Base-by-base conservation (phyloP, 2,888 invertebrate genomes). In the Eledona agricola region DNA sequence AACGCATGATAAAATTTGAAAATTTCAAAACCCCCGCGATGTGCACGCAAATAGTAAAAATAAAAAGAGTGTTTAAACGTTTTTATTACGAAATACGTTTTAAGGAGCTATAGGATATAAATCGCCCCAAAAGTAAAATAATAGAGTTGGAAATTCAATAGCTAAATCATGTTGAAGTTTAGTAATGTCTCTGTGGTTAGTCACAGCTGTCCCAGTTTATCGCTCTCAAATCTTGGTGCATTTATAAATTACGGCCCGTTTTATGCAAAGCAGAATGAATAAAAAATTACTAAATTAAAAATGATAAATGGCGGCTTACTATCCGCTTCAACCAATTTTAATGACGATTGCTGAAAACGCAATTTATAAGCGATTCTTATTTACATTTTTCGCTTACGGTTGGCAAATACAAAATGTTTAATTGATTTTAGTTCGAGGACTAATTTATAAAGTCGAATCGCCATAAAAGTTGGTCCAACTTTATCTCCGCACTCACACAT, bases 121-220 rank as follows among this genome's bases (percentile, higher is more conserved):
- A 40, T 40, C 40, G 26, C 20, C 11, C 29, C 13, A 22, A 25
- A 19, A 34, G 25, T 16, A 45, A 45, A 45, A 34, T 45, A 45
- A 23, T 32, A 15, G 10, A 25, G 25, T 45, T 23, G 28, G 28
- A 47, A 47, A 23, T 47, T 26, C 47, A 13, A 47, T 47, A 47
- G 37, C 35, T 47, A 47, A 47, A 47, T 47, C 47, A 47, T 37
- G 47, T 37, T 47, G 47, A 47, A 47, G 47, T 37, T 42, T 37
- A 47, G 47, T 47, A 47, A 47, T 47, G 47, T 47, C 47, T 37
- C 20, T 28, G 47, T 37, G 47, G 47, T 47, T 47, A 47, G 47
- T 47, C 47, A 47, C 47, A 47, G 47, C 47, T 47, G 47, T 19
- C 37, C 15, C 37, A 47, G 47, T 47, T 37, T 47, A 47, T 47